Percentiles rank a stretch among this genome's conserved stretches.
phyloP scores from a whole-genome alignment of 30 jellyfish, hydroid and myxozoan species.

The Pelagia noctiluca region DNA sequence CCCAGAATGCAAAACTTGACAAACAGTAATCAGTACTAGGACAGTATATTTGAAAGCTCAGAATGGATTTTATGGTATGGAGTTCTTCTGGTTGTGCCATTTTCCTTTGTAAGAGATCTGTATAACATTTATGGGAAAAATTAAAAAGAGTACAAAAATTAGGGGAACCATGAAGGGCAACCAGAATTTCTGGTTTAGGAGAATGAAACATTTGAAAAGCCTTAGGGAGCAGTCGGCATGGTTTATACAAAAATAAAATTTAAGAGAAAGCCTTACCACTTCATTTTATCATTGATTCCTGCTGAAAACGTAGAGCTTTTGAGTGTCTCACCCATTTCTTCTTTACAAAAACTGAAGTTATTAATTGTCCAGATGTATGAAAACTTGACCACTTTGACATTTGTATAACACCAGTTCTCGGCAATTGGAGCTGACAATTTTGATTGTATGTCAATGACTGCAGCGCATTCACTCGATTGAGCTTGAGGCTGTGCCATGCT shows the following conservation, averaged over 20 bases:
- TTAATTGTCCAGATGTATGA: constrained; percentile 98
- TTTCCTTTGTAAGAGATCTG: no score
- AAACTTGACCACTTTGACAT: constrained; percentile 93
- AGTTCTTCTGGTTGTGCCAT: no score
- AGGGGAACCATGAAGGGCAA: no score
- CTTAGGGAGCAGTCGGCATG: neutral
- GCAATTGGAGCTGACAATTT: constrained; percentile 98
- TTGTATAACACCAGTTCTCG: constrained; percentile 98
- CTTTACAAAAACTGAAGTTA: constrained; percentile 97
- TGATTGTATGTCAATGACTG: constrained; percentile 90
- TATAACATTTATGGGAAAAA: no score
- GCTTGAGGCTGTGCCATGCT: constrained; percentile 73
- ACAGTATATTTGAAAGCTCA: neutral
- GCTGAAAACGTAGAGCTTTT: constrained; percentile 98
- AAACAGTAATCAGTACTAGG: no score
- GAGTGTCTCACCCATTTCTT: constrained; percentile 98
- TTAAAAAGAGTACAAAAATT: no score
- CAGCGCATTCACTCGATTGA: constrained; percentile 82
- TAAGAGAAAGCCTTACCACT: constrained; percentile 64
- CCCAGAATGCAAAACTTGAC: no score
- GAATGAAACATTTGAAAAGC: no score
- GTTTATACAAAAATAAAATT: neutral
- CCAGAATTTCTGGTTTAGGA: no score
- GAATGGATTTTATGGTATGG: no score
- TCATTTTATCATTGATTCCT: constrained; percentile 96